Evolutionary conservation across 2,888 invertebrate genomes (phyloP).

Genomic region (Caenorhabditis virilis): DNA sequence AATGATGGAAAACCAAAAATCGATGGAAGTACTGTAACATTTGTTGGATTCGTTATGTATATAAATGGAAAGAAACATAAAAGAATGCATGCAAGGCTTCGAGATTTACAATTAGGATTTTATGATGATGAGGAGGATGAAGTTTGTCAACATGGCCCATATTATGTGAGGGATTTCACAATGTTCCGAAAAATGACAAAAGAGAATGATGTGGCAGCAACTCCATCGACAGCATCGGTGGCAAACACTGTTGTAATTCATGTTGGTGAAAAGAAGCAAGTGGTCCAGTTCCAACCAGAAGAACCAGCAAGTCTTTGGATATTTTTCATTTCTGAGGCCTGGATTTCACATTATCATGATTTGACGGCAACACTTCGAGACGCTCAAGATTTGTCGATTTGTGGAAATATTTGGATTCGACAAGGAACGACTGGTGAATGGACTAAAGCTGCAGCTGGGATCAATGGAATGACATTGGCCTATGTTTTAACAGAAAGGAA

Average conservation of each 20-base stretch:
- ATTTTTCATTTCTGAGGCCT: constrained; percentile 27
- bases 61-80: constrained; percentile 25
- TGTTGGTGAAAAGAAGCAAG: constrained; percentile 10
- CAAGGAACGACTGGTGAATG: constrained; percentile 53
- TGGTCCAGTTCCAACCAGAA: constrained; percentile 18
- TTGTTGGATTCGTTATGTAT: constrained; percentile 23
- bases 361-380: constrained; percentile 10
- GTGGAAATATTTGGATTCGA: constrained; percentile 54
- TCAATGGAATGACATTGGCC: constrained; percentile 23
- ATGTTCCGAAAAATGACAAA: constrained; percentile 12
- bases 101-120: constrained; percentile 55
- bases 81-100: constrained; percentile 39
- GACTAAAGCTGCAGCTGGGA: constrained; percentile 41
- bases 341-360: constrained; percentile 14
- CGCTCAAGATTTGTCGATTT: constrained; percentile 31
- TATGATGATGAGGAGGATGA: constrained; percentile 51
- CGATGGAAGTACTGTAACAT: constrained; percentile 21
- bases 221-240: background rate
- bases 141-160: constrained; percentile 11
- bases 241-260: constrained; percentile 7
- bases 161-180: constrained; percentile 23
- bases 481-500: constrained; percentile 20
- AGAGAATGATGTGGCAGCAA: background rate
- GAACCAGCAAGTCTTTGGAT: constrained; percentile 21
- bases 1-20: constrained; percentile 17